These are phyloP conservation scores for Drosophila neotestacea DNA, from an alignment of 2,888 invertebrate genomes.

Conservation along the genomic window DNA sequence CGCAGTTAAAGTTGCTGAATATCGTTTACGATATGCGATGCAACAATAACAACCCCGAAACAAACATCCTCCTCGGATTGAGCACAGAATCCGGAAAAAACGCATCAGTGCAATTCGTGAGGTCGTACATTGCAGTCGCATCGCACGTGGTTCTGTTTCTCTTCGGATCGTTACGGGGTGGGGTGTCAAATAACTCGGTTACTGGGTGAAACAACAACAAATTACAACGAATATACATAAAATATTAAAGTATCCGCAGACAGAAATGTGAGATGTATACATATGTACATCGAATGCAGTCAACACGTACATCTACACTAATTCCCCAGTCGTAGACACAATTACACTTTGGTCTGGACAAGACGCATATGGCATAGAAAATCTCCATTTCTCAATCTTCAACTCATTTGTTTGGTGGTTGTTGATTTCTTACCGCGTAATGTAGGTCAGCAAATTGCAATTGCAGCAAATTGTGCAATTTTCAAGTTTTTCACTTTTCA, in stretches of 20 bases:
- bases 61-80: constrained; percentile 53
- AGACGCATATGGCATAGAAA: constrained; percentile 29
- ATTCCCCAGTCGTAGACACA: constrained; percentile 16
- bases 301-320: constrained; percentile 35
- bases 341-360: constrained; percentile 2
- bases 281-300: constrained; percentile 26
- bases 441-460: constrained; percentile 67
- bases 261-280: background rate
- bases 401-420: constrained; percentile 37
- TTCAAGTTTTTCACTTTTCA: constrained; percentile 45
- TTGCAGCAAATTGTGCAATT: constrained; percentile 53
- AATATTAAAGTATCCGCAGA: background rate
- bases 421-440: constrained; percentile 50
- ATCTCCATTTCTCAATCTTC: constrained; percentile 50
- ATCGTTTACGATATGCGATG: constrained; percentile 70
- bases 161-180: constrained; percentile 50
- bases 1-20: constrained; percentile 58
- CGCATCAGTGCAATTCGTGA: constrained; percentile 80
- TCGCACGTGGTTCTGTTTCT: constrained; percentile 26
- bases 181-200: constrained; percentile 78
- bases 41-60: constrained; percentile 42
- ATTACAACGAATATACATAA: constrained; percentile 13
- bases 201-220: constrained; percentile 75
- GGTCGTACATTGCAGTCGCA: constrained; percentile 67
- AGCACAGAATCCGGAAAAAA: constrained; percentile 62